phyloP scores from a whole-genome alignment of 1,140 invertebrate species.

The Caenorhabditis remanei region DNA sequence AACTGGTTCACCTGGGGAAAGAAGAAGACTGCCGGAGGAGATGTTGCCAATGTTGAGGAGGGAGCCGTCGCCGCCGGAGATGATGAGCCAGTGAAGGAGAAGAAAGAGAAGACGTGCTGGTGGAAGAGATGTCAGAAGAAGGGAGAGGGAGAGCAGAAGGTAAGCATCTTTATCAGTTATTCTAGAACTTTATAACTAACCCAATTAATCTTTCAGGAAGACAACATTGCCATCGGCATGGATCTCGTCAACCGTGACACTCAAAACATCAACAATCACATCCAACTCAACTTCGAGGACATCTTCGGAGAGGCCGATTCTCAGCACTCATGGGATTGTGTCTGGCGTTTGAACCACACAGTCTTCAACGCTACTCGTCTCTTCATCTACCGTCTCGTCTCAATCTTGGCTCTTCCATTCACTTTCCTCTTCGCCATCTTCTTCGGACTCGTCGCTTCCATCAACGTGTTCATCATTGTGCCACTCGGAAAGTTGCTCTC shows the following conservation, averaged over 20 bases:
- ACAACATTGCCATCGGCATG: conserved; percentile 61
- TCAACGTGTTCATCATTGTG: conserved; percentile 63
- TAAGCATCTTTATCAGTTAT: not conserved
- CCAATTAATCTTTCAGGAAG: conserved; percentile 12
- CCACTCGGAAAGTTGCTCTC: conserved; percentile 63
- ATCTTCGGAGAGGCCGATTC: conserved; percentile 80
- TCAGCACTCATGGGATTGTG: conserved; percentile 79
- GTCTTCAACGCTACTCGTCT: conserved; percentile 78
- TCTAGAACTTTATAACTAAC: not conserved
- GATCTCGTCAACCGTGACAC: conserved; percentile 62
- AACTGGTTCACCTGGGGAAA: conserved; percentile 55
- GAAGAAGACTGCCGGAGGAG: conserved; percentile 27
- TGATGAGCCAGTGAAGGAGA: conserved; percentile 39
- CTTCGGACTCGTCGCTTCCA: conserved; percentile 57
- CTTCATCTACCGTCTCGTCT: conserved; percentile 78
- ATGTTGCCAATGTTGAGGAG: conserved; percentile 36
- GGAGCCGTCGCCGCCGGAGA: conserved; percentile 22
- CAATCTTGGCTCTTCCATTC: conserved; percentile 61
- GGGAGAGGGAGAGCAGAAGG: conserved; percentile 60
- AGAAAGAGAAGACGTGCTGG: conserved; percentile 35
- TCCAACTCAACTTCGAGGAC: conserved; percentile 79
- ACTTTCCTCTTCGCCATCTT: conserved; percentile 65
- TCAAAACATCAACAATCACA: conserved; percentile 62
- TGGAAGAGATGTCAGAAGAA: conserved; percentile 46
- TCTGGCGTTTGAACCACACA: conserved; percentile 79